Conservation (phyloP, 2,888 invertebrate genomes). For the Julus scanicus region DNA sequence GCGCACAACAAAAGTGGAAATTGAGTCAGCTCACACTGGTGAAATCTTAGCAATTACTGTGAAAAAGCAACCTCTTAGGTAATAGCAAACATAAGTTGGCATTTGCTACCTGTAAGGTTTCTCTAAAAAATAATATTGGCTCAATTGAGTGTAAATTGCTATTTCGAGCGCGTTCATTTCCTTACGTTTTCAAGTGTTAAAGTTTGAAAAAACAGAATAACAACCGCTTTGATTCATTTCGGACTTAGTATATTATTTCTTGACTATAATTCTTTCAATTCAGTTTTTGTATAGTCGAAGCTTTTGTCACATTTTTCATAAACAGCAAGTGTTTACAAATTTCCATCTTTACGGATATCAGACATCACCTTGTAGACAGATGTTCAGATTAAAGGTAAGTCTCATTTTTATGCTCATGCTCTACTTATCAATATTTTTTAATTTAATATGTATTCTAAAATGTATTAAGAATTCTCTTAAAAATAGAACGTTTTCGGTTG, state of each 20-base stretch:
- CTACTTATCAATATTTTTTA: too few relatives aligned
- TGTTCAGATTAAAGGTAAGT: slow-evolving; percentile 24
- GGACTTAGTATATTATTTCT: too few relatives aligned
- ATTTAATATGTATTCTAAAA: too few relatives aligned
- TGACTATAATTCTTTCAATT: too few relatives aligned
- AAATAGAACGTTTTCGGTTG: too few relatives aligned
- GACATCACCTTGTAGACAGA: neutral
- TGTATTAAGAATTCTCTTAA: too few relatives aligned
- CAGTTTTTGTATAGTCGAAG: neutral
- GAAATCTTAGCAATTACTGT: neutral
- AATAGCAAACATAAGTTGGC: neutral
- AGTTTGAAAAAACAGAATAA: neutral
- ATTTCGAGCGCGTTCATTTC: slow-evolving; percentile 3
- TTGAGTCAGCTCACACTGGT: neutral
- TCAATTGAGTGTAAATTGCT: neutral
- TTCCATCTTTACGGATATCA: slow-evolving; percentile 24
- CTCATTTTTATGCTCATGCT: too few relatives aligned
- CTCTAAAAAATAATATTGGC: neutral
- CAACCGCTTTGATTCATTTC: neutral
- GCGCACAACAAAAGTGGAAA: neutral
- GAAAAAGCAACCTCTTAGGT: neutral
- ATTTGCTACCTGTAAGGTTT: neutral
- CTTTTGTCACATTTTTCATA: neutral
- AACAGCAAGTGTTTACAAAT: neutral
- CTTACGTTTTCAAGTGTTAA: neutral